Percentiles rank a stretch among this genome's conserved stretches.
Evolutionary conservation across 2,113 vertebrate species (phyloP).

Genomic region (Notothenia rossii): DNA sequence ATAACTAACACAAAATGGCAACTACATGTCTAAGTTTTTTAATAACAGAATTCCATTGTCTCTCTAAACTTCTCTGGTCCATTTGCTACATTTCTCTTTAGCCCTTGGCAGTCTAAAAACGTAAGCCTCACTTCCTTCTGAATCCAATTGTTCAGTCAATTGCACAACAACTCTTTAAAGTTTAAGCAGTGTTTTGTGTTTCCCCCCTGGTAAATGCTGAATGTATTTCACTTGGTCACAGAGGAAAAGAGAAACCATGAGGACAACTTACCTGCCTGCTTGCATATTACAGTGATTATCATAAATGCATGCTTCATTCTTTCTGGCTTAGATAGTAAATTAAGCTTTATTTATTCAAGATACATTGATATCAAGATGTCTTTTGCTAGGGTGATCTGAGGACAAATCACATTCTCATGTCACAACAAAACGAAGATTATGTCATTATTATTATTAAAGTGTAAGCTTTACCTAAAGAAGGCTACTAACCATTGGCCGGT

Average conservation of each 20-base stretch:
- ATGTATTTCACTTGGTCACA: not conserved
- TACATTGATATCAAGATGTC: not conserved
- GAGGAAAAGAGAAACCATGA: not conserved
- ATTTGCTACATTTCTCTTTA: conserved; percentile 34
- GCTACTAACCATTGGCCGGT: too few relatives aligned
- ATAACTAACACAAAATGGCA: not conserved
- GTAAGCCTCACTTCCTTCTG: conserved; percentile 14
- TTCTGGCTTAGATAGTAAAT: not conserved
- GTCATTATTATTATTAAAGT: not conserved
- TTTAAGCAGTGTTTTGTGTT: conserved; percentile 32
- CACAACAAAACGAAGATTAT: not conserved
- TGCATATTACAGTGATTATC: not conserved
- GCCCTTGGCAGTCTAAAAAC: conserved; percentile 32
- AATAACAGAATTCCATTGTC: not conserved
- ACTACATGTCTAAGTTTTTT: conserved; percentile 5
- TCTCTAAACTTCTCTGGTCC: conserved; percentile 4
- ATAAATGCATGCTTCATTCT: not conserved
- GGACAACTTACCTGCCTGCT: not conserved
- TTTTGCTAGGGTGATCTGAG: not conserved
- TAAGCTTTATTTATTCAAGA: not conserved
- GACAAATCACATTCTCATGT: not conserved
- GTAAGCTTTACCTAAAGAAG: not conserved
- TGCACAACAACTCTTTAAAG: conserved; percentile 33
- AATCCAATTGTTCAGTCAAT: conserved; percentile 47
- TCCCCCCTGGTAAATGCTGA: not conserved